A percentile compares a stretch with the other conserved stretches of the same genome.
phyloP scores from a whole-genome alignment of 2,888 invertebrate species.

The Drosophila planitibia region DNA sequence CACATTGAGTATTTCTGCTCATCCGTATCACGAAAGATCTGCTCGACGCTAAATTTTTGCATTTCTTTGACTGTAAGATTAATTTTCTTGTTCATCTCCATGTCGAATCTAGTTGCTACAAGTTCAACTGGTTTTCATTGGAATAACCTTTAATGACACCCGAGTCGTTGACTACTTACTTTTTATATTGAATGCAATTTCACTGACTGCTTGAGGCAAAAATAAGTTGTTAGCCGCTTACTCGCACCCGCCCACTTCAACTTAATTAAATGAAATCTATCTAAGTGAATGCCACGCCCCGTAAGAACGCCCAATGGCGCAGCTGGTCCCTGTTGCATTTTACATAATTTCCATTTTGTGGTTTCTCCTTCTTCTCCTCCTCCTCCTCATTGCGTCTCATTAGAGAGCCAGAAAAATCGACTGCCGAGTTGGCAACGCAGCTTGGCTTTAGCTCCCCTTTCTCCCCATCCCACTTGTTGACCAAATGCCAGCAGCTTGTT shows the following conservation, averaged over 20 bases:
- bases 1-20: slow-evolving; percentile 33
- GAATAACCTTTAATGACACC: slow-evolving; percentile 15
- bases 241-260: slow-evolving; percentile 31
- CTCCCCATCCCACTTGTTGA: slow-evolving; percentile 47
- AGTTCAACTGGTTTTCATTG: neutral
- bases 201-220: neutral
- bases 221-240: neutral
- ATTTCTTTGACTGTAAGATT: slow-evolving; percentile 31
- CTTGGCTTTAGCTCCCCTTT: neutral
- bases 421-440: slow-evolving; percentile 56
- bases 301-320: slow-evolving; percentile 26
- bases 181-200: neutral
- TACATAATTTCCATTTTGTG: slow-evolving; percentile 66
- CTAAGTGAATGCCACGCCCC: slow-evolving; percentile 45
- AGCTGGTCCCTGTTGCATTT: slow-evolving; percentile 59
- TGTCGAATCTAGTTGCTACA: neutral
- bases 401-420: slow-evolving; percentile 49
- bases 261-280: slow-evolving; percentile 69
- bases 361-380: slow-evolving; percentile 8
- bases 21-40: slow-evolving; percentile 24
- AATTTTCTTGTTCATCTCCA: slow-evolving; percentile 11
- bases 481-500: slow-evolving; percentile 72
- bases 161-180: neutral
- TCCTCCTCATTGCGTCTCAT: slow-evolving; percentile 64
- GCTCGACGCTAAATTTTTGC: slow-evolving; percentile 46